These are phyloP conservation scores for Podarcis muralis DNA, from an alignment of 2,113 vertebrate species.

Conservation along the genomic window DNA sequence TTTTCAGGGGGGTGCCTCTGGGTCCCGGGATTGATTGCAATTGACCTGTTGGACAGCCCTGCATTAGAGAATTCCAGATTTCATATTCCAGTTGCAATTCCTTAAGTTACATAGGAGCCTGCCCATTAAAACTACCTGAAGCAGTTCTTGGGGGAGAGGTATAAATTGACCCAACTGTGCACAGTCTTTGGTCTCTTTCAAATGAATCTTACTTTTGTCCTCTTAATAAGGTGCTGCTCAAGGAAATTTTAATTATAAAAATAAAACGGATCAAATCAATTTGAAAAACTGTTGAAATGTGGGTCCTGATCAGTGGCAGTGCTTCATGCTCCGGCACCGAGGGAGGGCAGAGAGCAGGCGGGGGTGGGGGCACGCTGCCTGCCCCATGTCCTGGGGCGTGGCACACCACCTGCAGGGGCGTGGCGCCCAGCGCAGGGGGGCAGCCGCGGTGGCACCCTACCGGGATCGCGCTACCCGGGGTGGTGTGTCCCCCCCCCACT, in stretches of 20 bases:
- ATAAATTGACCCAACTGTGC: background rate
- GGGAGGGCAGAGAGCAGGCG: too few relatives aligned
- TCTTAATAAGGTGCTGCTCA: background rate
- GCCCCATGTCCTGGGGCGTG: too few relatives aligned
- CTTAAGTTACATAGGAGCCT: background rate
- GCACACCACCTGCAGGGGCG: too few relatives aligned
- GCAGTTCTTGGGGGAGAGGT: background rate
- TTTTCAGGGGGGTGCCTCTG: too few relatives aligned
- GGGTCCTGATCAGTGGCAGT: background rate
- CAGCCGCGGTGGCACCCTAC: too few relatives aligned
- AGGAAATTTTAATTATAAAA: background rate
- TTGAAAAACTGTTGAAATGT: background rate
- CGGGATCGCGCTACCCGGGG: too few relatives aligned
- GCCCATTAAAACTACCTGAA: background rate
- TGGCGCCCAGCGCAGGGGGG: too few relatives aligned
- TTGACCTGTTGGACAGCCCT: background rate
- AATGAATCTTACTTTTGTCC: background rate
- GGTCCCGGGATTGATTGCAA: too few relatives aligned
- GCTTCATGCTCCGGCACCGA: too few relatives aligned
- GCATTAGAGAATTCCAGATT: background rate
- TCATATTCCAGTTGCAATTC: background rate
- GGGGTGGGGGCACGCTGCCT: too few relatives aligned
- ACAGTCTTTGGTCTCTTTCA: background rate
- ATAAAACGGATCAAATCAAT: background rate
- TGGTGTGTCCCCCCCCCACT: too few relatives aligned